Evolutionary conservation across 35 echinoderm and acorn worm species (phyloP), one percentile per base, ranked within the genome.

Genomic region (Apostichopus japonicus): DNA sequence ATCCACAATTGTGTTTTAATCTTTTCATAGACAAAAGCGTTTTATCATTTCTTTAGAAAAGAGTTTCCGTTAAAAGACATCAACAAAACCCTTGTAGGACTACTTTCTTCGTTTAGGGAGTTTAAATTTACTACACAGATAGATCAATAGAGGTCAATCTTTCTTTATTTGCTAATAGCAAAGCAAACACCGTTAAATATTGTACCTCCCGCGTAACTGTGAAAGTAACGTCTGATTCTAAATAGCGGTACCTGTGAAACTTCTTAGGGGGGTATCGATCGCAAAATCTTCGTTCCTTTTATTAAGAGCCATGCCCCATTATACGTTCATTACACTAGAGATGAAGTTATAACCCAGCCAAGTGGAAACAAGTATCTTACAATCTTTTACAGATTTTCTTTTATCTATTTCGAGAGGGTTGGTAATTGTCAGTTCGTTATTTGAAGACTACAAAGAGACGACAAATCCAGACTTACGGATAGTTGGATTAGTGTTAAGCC

Each of bases 141-240:
- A 55, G 15, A 83, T 83, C 79, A 17, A 83, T 83, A 55, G 4
- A 83, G 54, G 44, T 55, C 51, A 53, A 83, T 83, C 24, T 1
- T 83, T 55, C 79, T 83, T 83, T 83, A 83, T 83, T 19, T 83
- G 6, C 79, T 83, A 83, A 83, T 83, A 83, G 79, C 52, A 55
- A 83, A 54, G 54, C 54, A 83, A 83, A 83, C 51, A 83, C 79
- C 9, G 51, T 19, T 17, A 33, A 19, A 19, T 67, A 67, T 67
- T 67, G 63, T 67, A 67, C 63, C 63, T 67, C 63, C 63, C 63
- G 19, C 63, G 63, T 53, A 83, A 55, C 54, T 83, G 79, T 83
- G 79, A 83, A 83, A 53, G 16, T 10, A 11, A 0, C 54, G 79
- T 54, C 79, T 83, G 25, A 11, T 19, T 44, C 44, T 83, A 83